Evolutionary conservation across 2,797 vertebrate species (phyloP), one percentile per base, ranked within the genome.

Genomic region (Sebastes diaconus): DNA sequence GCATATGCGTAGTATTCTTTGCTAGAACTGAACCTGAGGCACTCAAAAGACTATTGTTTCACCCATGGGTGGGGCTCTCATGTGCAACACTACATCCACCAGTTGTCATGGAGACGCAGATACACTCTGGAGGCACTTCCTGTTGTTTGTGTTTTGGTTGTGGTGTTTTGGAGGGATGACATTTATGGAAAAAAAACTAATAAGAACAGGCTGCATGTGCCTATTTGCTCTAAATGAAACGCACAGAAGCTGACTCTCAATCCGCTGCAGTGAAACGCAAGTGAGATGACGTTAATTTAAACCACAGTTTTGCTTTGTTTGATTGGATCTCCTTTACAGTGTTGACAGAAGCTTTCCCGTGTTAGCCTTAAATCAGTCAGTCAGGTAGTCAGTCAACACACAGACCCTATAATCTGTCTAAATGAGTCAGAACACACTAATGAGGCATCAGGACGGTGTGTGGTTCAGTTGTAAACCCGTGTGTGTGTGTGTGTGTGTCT

Each of bases 371-470:
- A 84, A 34, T 86, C 76, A 71, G 54, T 84, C 72, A 77, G 63
- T 67, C 5, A 80, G 84, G 64, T 58, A 67, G 70, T 78, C 77
- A 66, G 77, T 87, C 83, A 77, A 84, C 63, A 80, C 36, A 29
- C 46, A 74, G 64, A 87, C 73, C 73, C 75, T 75, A 78, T 85
- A 91, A 88, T 84, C 75, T 67, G 52, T 32, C 71, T 88, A 80
- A 90, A 91, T 87, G 81, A 91, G 73, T 92, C 85, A 84, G 54
- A 83, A 77, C 83, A 81, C 80, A 84, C 80, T 83, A 90, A 92
- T 25, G 63, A 92, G 84, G 77, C 76, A 84, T 84, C 80, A 85
- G 87, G 85, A 78, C 13, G 27, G 55, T 84, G 79, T 92, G 92
- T 81, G 90, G 86, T 85, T 89, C 20, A 25, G 70, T 64, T 69